These are phyloP conservation scores for Serinus canaria DNA, from an alignment of 2,113 vertebrate species.

Conservation along the genomic window DNA sequence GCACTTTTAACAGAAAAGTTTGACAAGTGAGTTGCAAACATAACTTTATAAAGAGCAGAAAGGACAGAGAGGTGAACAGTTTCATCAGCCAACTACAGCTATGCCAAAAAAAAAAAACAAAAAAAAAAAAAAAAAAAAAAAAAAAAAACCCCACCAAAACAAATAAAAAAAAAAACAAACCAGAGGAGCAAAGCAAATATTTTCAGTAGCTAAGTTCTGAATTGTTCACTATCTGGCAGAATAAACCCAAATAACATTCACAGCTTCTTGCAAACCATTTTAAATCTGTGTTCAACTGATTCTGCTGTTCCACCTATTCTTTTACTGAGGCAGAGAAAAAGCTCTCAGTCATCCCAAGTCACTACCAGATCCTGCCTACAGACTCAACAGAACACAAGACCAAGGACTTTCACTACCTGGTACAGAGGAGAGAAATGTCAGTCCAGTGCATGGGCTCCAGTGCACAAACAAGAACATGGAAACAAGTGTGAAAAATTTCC, in stretches of 20 bases:
- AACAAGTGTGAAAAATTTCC: background rate
- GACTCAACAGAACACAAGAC: background rate
- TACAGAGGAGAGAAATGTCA: background rate
- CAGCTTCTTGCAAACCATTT: background rate
- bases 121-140: too few relatives aligned
- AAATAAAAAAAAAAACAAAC: too few relatives aligned
- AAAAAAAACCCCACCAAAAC: too few relatives aligned
- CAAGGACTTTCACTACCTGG: background rate
- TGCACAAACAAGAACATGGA: background rate
- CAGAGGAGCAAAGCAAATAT: background rate
- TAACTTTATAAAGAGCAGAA: background rate
- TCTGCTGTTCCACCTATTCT: background rate
- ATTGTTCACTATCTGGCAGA: background rate
- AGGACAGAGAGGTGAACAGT: background rate
- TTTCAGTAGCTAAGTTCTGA: background rate
- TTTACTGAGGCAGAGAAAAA: background rate
- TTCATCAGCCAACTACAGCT: background rate
- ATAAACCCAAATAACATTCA: background rate
- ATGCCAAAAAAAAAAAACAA: background rate
- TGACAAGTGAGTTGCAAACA: background rate
- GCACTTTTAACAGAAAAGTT: background rate
- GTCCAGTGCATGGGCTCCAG: background rate
- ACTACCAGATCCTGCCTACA: background rate
- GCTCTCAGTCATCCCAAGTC: background rate
- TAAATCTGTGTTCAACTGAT: background rate